Percentiles rank a stretch among this genome's conserved stretches.
Conservation (phyloP, 2,113 vertebrate species). For the Percopsis transmontana region DNA sequence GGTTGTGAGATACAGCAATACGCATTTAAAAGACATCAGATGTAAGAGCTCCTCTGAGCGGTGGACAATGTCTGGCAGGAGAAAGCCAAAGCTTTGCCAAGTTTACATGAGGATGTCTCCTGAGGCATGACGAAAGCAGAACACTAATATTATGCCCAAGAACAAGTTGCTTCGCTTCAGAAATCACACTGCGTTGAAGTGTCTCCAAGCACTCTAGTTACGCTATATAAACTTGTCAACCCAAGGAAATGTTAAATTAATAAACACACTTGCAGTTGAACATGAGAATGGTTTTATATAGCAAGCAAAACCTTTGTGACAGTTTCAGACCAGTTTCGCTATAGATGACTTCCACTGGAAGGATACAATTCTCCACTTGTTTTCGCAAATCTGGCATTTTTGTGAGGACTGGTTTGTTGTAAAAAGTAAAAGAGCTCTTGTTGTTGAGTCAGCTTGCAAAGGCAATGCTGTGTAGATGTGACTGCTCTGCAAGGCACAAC, state of each 20-base stretch:
- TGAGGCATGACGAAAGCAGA: conserved; percentile 13
- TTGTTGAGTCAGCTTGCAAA: conserved; percentile 55
- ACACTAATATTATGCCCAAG: neutral
- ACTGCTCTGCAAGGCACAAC: conserved; percentile 10
- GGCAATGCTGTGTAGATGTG: conserved; percentile 26
- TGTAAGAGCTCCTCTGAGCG: neutral
- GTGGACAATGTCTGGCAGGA: neutral
- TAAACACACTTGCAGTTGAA: conserved; percentile 25
- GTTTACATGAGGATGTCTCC: neutral
- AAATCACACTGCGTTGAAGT: neutral
- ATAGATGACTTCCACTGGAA: conserved; percentile 43
- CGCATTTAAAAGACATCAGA: neutral
- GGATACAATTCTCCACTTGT: conserved; percentile 19
- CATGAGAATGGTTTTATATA: conserved; percentile 27
- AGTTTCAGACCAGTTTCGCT: conserved; percentile 56
- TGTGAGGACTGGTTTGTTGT: conserved; percentile 28
- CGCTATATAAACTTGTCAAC: conserved; percentile 16
- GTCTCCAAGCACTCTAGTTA: conserved; percentile 7
- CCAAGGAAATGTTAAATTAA: conserved; percentile 41
- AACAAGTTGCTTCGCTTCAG: conserved; percentile 6
- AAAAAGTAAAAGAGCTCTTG: conserved; percentile 20
- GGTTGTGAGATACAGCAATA: neutral
- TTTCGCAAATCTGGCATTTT: conserved; percentile 37
- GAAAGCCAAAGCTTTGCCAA: neutral
- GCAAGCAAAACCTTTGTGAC: conserved; percentile 8